These are phyloP conservation scores for Lamellibrachia columna DNA, from an alignment of 2,888 invertebrate genomes.

Conservation along the genomic window DNA sequence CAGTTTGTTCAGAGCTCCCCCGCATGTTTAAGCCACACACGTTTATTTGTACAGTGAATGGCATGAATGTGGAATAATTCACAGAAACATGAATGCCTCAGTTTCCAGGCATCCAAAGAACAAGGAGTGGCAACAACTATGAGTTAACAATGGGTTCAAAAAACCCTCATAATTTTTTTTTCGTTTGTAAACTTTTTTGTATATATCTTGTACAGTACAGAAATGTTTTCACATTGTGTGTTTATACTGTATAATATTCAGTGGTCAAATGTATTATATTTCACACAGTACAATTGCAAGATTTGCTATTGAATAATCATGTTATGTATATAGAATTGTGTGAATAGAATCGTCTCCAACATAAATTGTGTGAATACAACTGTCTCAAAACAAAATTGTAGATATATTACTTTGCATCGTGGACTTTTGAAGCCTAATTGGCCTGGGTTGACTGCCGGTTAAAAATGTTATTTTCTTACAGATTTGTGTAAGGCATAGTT, in stretches of 20 bases:
- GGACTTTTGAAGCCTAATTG: neutral
- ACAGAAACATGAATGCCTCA: no score
- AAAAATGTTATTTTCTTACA: neutral
- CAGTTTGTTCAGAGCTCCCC: no score
- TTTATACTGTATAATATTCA: slow-evolving; percentile 6
- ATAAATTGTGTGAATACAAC: neutral
- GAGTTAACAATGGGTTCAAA: no score
- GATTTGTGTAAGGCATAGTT: neutral
- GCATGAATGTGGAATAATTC: no score
- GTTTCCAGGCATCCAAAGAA: no score
- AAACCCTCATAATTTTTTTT: neutral
- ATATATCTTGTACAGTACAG: neutral
- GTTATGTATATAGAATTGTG: slow-evolving; percentile 3
- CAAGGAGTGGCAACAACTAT: no score
- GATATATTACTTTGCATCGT: neutral
- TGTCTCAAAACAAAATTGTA: neutral
- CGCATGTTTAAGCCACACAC: no score
- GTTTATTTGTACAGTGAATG: no score
- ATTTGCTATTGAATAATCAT: neutral
- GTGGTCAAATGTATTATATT: neutral
- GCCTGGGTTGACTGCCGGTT: neutral
- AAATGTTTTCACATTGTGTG: neutral
- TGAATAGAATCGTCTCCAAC: neutral
- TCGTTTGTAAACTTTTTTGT: neutral
- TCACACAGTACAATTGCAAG: slow-evolving; percentile 8